These are phyloP conservation scores for Quiscalus mexicanus DNA, from an alignment of 2,113 vertebrate genomes.

Conservation along the genomic window DNA sequence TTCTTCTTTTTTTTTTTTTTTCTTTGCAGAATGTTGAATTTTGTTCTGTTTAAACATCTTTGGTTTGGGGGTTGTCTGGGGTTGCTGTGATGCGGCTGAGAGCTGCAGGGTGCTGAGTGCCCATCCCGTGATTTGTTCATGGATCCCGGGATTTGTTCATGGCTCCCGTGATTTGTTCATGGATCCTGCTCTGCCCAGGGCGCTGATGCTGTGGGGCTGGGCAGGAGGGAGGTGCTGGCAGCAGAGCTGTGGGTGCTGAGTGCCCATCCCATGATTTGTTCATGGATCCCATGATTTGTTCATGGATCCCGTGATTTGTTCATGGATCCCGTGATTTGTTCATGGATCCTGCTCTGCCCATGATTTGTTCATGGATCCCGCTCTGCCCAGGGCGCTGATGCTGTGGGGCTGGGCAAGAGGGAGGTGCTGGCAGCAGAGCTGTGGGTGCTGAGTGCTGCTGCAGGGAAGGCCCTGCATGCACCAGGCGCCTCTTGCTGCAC, in stretches of 20 bases:
- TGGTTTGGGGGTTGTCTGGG: not conserved
- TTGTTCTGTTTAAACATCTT: not conserved
- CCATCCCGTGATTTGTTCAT: not conserved
- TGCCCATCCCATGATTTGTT: not conserved
- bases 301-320: not conserved
- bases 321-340: not conserved
- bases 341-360: not conserved
- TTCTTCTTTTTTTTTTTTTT: no score
- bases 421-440: not conserved
- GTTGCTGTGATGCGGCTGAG: not conserved
- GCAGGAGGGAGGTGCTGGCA: no score
- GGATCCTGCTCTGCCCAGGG: no score
- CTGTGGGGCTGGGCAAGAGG: not conserved
- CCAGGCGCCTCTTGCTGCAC: not conserved
- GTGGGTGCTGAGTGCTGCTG: not conserved
- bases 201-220: no score
- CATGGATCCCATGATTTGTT: not conserved
- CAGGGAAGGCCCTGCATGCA: not conserved
- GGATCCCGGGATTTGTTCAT: no score
- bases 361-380: fast-evolving
- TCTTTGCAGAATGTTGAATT: not conserved
- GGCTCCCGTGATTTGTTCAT: no score
- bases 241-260: no score
- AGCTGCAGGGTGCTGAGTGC: not conserved
- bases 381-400: fast-evolving